Base-by-base conservation (phyloP, 2,797 vertebrate genomes). In the Octomys mimax region DNA sequence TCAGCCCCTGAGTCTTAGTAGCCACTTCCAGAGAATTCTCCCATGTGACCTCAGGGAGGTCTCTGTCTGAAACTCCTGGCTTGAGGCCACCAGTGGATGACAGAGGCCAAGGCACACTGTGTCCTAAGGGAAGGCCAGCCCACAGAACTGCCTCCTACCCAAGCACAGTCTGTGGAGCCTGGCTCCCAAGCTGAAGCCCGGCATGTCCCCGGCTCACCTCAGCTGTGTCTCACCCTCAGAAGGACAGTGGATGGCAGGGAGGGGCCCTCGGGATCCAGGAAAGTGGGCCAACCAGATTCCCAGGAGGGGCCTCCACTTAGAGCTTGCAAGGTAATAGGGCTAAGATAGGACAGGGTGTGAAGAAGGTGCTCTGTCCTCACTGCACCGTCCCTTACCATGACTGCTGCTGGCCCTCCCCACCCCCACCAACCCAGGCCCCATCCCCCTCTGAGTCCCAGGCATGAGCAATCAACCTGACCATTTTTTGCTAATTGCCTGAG, bases 151-250 rank as follows among this genome's bases (percentile, higher is more conserved):
- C 73, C 12, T 1, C 2, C 28, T 61, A 70, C 18, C 77, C 31
- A 12, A 4, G 18, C 92, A 64, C 46, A 33, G 80, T 54, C 77
- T 11, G 0, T 57, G 81, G 75, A 52, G 64, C 87, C 92, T 89
- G 94, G 80, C 70, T 42, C 73, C 52, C 10, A 0, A 75, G 39
- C 19, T 36, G 3, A 33, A 92, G 78, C 68, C 75, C 18, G 0
- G 71, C 0, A 0, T 88, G 95, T 97, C 96, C 97, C 94, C 95
- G 81, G 82, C 85, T 97, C 78, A 95, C 96, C 96, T 93, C 46
- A 64, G 96, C 88, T 26, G 0, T 42, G 54, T n/a, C 61, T 33
- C 42, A 77, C 92, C 83, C 70, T 87, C 91, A 87, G 89, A 95
- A 92, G 73, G 71, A 18, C 92, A 0, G 1, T 39, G 3, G 86